Percentiles rank a stretch among this genome's conserved stretches.
Evolutionary conservation across 2,888 invertebrate genomes (phyloP).

Genomic region (Apodemia duryi): DNA sequence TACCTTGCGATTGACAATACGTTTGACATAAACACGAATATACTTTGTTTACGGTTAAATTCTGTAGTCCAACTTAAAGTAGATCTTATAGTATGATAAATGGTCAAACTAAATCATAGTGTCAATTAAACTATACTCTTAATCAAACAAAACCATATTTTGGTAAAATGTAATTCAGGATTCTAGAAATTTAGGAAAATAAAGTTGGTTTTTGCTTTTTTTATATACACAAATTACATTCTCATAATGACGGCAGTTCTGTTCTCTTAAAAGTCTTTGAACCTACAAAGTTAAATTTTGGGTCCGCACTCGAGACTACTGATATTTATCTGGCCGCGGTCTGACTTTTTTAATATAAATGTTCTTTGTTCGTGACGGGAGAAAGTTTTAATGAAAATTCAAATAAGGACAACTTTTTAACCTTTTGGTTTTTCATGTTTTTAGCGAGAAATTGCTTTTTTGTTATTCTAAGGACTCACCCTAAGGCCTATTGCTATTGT

Average conservation of each 20-base stretch:
- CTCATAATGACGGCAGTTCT: constrained; percentile 37
- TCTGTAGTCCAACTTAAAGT: too few relatives aligned
- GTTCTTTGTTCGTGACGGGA: constrained; percentile 78
- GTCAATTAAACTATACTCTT: too few relatives aligned
- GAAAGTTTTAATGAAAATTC: constrained; percentile 76
- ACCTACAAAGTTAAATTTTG: constrained; percentile 61
- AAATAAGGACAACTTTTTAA: constrained; percentile 73
- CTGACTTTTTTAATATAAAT: constrained; percentile 79
- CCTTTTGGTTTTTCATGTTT: constrained; percentile 63
- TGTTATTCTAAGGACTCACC: constrained; percentile 54
- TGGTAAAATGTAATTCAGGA: too few relatives aligned
- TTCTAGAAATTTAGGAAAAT: too few relatives aligned
- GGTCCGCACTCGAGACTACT: constrained; percentile 75
- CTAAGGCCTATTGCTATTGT: neutral
- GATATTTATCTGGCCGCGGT: constrained; percentile 77
- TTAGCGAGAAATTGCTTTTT: constrained; percentile 56
- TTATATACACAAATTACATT: constrained; percentile 11
- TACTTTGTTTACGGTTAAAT: too few relatives aligned
- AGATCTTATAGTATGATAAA: too few relatives aligned
- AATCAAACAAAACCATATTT: too few relatives aligned
- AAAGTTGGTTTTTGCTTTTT: too few relatives aligned
- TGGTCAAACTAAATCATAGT: too few relatives aligned
- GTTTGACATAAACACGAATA: too few relatives aligned
- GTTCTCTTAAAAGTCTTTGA: constrained; percentile 43
- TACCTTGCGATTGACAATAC: too few relatives aligned